Conservation (phyloP, 1,140 invertebrate species). For the Sinella curviseta region DNA sequence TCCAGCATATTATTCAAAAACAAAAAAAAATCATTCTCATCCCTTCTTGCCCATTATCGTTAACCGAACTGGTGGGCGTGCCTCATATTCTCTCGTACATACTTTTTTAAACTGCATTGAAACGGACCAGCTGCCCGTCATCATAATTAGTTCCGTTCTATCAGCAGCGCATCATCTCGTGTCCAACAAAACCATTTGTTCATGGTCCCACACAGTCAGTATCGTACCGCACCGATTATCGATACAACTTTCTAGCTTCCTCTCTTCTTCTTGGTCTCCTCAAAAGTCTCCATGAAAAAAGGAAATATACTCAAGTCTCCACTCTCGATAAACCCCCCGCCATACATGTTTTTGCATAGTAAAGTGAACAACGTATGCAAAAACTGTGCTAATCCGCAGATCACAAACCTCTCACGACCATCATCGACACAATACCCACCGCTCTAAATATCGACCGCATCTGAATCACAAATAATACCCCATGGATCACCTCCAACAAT, state of each 20-base stretch:
- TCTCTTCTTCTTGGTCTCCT: background rate
- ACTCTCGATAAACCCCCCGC: too few species aligned
- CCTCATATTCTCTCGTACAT: background rate
- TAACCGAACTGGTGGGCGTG: background rate
- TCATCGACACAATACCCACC: too few species aligned
- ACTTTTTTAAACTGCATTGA: background rate
- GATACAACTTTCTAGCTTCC: background rate
- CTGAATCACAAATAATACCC: background rate
- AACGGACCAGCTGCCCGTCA: background rate
- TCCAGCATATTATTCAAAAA: too few species aligned
- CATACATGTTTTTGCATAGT: too few species aligned
- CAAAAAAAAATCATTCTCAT: too few species aligned
- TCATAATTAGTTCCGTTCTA: background rate
- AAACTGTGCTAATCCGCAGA: too few species aligned
- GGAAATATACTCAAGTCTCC: too few species aligned
- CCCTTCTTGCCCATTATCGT: too few species aligned
- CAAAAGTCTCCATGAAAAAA: too few species aligned
- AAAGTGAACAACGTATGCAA: too few species aligned
- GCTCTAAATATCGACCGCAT: too few species aligned
- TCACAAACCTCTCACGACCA: too few species aligned
- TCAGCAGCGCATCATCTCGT: background rate
- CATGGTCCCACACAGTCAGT: background rate
- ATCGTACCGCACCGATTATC: background rate
- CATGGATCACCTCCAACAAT: background rate
- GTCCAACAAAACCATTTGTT: background rate